A percentile compares a stretch with the other conserved stretches of the same genome.
phyloP scores from a whole-genome alignment of 2,797 vertebrate genomes.

The Otolemur crassicaudatus region DNA sequence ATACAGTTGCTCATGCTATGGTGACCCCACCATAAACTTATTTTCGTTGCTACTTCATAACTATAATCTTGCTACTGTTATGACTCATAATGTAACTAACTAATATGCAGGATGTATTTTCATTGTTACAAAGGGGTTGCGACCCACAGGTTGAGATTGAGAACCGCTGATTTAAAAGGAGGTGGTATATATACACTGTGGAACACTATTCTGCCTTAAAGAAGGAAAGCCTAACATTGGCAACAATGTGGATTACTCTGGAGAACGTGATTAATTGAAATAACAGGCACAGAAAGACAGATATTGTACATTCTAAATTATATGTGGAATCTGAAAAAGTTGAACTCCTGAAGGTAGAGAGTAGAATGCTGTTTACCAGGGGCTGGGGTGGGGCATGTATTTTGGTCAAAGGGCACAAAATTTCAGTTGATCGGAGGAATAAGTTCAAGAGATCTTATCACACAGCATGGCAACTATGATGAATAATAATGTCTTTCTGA shows the following conservation, averaged over 20 bases:
- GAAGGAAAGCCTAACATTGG: not conserved
- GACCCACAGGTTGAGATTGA: too few relatives aligned
- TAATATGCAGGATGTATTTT: too few relatives aligned
- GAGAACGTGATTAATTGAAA: not conserved
- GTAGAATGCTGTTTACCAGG: not conserved
- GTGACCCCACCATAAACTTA: too few relatives aligned
- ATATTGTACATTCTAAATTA: not conserved
- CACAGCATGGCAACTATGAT: not conserved
- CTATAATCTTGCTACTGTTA: too few relatives aligned
- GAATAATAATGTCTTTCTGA: not conserved
- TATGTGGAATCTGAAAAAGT: not conserved
- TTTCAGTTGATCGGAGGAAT: not conserved
- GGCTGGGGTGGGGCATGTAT: not conserved
- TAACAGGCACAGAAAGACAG: not conserved
- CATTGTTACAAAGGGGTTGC: too few relatives aligned
- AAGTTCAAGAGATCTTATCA: not conserved
- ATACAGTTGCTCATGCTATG: too few relatives aligned
- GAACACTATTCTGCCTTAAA: not conserved
- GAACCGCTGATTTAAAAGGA: not conserved
- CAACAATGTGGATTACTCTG: not conserved
- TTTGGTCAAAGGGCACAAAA: not conserved
- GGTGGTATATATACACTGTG: not conserved
- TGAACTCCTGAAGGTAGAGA: not conserved
- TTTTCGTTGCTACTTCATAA: too few relatives aligned
- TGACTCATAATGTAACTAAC: too few relatives aligned